Evolutionary conservation across 2,797 vertebrate genomes (phyloP).

Genomic region (Odontamblyopus rebecca): DNA sequence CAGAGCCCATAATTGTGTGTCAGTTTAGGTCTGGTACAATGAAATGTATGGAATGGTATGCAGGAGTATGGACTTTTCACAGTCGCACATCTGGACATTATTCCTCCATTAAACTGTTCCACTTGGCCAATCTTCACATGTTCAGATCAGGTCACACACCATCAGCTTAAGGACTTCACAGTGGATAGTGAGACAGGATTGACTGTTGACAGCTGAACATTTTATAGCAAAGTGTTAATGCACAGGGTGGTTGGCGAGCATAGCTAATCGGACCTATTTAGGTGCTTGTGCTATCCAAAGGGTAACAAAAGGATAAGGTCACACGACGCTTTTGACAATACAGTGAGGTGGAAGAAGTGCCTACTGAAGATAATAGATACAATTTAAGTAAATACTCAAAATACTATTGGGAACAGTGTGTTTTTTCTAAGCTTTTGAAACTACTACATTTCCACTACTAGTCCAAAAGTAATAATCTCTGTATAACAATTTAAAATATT

Average conservation of each 20-base stretch:
- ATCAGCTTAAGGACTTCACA: constrained; percentile 16
- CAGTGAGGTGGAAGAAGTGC: not conserved
- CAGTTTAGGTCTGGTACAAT: too few species aligned
- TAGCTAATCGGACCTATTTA: constrained; percentile 15
- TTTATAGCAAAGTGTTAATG: constrained; percentile 21
- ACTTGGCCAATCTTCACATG: constrained; percentile 44
- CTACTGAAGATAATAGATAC: too few species aligned
- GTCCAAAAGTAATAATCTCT: too few species aligned
- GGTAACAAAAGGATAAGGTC: constrained; percentile 8
- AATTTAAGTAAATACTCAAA: not conserved
- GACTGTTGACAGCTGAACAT: constrained; percentile 36
- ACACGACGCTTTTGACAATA: not conserved
- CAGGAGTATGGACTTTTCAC: constrained; percentile 48
- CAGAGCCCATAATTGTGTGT: too few species aligned
- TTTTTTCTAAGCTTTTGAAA: too few species aligned
- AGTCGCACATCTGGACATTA: constrained; percentile 55
- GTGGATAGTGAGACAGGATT: constrained; percentile 16
- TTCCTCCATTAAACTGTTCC: constrained; percentile 48
- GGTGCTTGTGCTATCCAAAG: constrained; percentile 7
- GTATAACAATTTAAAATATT: too few species aligned
- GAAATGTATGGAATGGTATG: constrained; percentile 19
- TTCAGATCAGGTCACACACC: constrained; percentile 25
- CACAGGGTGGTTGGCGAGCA: constrained; percentile 5
- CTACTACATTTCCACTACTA: too few species aligned
- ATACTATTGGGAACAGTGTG: not conserved